Evolutionary conservation across 2,888 invertebrate genomes (phyloP).

Genomic region (Phaonia tiefii): DNA sequence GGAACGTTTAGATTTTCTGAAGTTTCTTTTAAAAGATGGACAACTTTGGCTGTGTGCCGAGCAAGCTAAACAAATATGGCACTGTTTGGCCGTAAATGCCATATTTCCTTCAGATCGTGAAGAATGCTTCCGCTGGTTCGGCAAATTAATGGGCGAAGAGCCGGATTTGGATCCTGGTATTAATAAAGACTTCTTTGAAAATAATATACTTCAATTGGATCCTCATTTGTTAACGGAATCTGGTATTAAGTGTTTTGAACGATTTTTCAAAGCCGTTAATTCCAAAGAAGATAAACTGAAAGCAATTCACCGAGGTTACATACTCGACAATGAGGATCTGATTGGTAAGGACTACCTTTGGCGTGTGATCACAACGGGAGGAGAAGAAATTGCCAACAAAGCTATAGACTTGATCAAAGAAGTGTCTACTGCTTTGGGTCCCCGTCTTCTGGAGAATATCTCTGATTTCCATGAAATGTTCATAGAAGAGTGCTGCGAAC

Average conservation of each 20-base stretch:
- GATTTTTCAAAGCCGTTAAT: constrained; percentile 89
- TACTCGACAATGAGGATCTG: constrained; percentile 96
- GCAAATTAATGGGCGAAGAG: constrained; percentile 97
- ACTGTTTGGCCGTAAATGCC: constrained; percentile 95
- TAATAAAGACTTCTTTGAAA: constrained; percentile 96
- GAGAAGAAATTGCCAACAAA: constrained; percentile 95
- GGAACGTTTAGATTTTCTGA: constrained; percentile 95
- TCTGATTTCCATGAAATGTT: constrained; percentile 95
- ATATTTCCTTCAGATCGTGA: constrained; percentile 96
- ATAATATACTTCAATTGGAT: constrained; percentile 94
- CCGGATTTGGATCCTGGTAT: constrained; percentile 98
- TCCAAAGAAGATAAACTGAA: constrained; percentile 96
- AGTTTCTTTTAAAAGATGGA: constrained; percentile 96
- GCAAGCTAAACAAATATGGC: constrained; percentile 98
- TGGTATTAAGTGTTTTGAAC: constrained; percentile 94
- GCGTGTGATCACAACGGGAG: constrained; percentile 94
- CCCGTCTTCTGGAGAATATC: constrained; percentile 88
- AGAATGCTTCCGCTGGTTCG: constrained; percentile 99
- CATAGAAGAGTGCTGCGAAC: constrained; percentile 94
- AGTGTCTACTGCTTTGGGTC: constrained; percentile 96
- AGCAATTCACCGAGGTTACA: constrained; percentile 90
- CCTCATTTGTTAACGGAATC: constrained; percentile 95
- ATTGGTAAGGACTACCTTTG: constrained; percentile 98
- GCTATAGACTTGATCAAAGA: constrained; percentile 95
- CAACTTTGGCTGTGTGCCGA: constrained; percentile 98